A percentile compares a stretch with the other conserved stretches of the same genome.
Conservation (phyloP, 2,888 invertebrate genomes). For the Folsomia candida region DNA sequence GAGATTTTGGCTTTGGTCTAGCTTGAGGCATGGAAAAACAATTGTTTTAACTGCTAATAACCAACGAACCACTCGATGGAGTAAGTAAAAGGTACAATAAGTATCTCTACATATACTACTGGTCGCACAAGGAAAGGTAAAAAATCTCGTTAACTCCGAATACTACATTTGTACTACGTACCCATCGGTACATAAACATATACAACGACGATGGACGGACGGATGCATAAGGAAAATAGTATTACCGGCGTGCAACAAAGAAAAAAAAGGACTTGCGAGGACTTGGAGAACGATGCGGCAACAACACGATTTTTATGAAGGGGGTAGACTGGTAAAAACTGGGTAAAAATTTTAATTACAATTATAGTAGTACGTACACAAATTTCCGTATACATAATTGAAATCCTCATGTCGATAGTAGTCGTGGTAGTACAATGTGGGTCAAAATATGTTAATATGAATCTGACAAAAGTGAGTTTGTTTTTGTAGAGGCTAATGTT, state of each 20-base stretch:
- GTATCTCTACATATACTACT: no score
- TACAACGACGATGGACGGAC: no score
- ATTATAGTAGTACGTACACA: no score
- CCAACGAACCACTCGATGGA: neutral
- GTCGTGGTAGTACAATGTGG: no score
- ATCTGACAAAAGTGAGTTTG: no score
- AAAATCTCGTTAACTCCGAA: neutral
- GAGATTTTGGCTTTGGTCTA: conserved; percentile 41
- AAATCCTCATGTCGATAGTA: no score
- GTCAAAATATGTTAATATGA: no score
- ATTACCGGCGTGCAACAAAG: neutral
- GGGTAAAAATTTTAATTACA: neutral
- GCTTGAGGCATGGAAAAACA: conserved; percentile 16
- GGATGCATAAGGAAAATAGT: neutral
- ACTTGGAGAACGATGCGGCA: neutral
- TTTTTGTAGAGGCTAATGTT: no score
- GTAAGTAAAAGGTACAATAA: neutral
- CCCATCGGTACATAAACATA: no score
- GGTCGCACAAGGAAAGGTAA: neutral
- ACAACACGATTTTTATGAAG: neutral
- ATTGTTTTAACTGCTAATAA: conserved; percentile 10
- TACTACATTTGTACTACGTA: no score
- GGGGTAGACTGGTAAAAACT: neutral
- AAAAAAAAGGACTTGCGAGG: neutral
- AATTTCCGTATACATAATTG: no score